Evolutionary conservation across 2,888 invertebrate species (phyloP).

Genomic region (Boloria euphrosyne): DNA sequence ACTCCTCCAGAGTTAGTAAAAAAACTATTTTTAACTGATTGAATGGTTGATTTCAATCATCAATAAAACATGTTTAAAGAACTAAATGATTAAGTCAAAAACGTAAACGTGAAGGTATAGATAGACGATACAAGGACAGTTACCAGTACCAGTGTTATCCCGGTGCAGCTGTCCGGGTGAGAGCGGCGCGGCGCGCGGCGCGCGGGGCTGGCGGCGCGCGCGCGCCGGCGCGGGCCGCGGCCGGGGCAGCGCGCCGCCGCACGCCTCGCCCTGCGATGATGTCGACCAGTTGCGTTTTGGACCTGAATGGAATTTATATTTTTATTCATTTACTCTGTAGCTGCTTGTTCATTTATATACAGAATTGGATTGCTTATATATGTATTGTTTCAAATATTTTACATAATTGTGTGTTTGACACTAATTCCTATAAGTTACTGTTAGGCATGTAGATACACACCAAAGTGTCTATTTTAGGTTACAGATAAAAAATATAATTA

Average conservation of each 20-base stretch:
- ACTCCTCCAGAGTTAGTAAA: too few species aligned
- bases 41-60: too few species aligned
- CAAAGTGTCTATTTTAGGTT: background rate
- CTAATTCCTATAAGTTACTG: too few species aligned
- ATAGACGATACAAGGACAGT: too few species aligned
- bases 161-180: constrained; percentile 64
- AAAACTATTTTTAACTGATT: too few species aligned
- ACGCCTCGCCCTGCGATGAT: constrained; percentile 38
- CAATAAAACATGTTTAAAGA: background rate
- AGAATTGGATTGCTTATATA: too few species aligned
- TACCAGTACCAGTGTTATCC: constrained; percentile 39
- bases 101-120: too few species aligned
- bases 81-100: background rate
- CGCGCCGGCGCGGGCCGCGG: constrained; percentile 45
- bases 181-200: constrained; percentile 46
- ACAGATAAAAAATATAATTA: constrained; percentile 39
- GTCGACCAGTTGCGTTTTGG: constrained; percentile 66
- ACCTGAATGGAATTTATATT: constrained; percentile 40
- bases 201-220: constrained; percentile 45
- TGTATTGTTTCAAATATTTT: too few species aligned
- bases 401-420: too few species aligned
- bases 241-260: constrained; percentile 44
- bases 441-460: too few species aligned
- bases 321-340: background rate
- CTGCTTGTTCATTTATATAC: too few species aligned